Conservation (phyloP, 2,113 vertebrate genomes). For the Neotragus moschatus region DNA sequence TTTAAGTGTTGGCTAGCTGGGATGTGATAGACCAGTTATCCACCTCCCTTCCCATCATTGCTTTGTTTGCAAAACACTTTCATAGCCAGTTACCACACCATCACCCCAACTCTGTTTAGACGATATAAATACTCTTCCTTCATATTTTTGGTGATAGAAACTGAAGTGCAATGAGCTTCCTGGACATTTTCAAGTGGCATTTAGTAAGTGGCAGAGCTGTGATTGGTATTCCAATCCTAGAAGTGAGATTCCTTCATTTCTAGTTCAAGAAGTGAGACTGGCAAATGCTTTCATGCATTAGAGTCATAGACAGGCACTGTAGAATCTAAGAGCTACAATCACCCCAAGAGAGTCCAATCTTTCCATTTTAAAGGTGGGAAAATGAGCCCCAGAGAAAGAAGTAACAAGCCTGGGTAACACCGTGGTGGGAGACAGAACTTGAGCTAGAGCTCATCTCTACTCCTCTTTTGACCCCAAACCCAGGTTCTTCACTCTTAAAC, state of each 20-base stretch:
- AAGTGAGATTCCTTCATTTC: background rate
- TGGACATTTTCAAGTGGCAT: background rate
- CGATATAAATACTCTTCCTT: background rate
- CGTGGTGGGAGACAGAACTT: background rate
- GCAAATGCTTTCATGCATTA: background rate
- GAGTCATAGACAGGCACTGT: background rate
- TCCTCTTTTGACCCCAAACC: background rate
- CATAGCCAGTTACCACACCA: background rate
- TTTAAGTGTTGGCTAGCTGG: background rate
- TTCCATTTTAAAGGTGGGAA: background rate
- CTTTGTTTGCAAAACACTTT: background rate
- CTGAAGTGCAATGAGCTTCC: background rate
- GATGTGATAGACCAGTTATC: background rate
- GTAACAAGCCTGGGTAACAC: background rate
- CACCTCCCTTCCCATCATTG: background rate
- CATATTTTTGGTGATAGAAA: background rate
- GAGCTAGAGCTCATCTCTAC: background rate
- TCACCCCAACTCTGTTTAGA: background rate
- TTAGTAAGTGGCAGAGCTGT: background rate
- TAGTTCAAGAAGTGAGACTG: background rate
- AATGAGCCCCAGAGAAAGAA: background rate
- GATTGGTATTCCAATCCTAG: background rate
- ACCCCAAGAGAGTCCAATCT: background rate
- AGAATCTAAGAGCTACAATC: background rate
- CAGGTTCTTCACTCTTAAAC: background rate